A percentile compares a stretch with the other conserved stretches of the same genome.
Evolutionary conservation across 1,140 invertebrate species (phyloP).

Genomic region (Lasioglossum albipes): DNA sequence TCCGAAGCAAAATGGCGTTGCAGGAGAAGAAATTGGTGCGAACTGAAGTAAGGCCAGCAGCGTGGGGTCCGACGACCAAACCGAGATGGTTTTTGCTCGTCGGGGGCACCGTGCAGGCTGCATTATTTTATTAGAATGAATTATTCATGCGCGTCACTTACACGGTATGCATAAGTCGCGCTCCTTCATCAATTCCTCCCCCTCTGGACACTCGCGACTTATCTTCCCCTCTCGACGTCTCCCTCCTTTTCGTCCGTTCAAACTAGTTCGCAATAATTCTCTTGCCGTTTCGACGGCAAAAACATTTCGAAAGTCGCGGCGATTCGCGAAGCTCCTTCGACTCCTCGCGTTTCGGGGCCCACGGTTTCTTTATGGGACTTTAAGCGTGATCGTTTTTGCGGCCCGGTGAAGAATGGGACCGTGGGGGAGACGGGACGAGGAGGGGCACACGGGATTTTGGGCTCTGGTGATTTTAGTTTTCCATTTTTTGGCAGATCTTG

Average conservation of each 20-base stretch:
- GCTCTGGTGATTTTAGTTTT: neutral
- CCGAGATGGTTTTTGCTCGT: conserved; percentile 50
- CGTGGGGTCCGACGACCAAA: conserved; percentile 10
- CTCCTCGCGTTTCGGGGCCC: neutral
- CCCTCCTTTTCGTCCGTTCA: conserved; percentile 2
- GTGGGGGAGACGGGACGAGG: too few species aligned
- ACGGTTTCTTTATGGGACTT: conserved; percentile 41
- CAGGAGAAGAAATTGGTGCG: conserved; percentile 17
- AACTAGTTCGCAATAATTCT: conserved; percentile 26
- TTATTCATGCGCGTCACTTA: conserved; percentile 78
- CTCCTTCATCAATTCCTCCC: conserved; percentile 74
- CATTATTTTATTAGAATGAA: conserved; percentile 80
- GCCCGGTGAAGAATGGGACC: neutral
- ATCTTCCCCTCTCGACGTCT: neutral
- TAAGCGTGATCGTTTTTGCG: conserved; percentile 30
- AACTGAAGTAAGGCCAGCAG: neutral
- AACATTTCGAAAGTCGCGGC: neutral
- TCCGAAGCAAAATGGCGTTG: neutral
- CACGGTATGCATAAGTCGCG: conserved; percentile 77
- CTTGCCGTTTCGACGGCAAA: conserved; percentile 6
- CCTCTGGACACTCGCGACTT: neutral
- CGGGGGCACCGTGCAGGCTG: conserved; percentile 54
- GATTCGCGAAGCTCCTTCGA: neutral
- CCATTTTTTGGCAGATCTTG: neutral
- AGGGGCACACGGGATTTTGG: neutral